Conservation (phyloP, 2,113 vertebrate genomes). For the Spilogale gracilis region DNA sequence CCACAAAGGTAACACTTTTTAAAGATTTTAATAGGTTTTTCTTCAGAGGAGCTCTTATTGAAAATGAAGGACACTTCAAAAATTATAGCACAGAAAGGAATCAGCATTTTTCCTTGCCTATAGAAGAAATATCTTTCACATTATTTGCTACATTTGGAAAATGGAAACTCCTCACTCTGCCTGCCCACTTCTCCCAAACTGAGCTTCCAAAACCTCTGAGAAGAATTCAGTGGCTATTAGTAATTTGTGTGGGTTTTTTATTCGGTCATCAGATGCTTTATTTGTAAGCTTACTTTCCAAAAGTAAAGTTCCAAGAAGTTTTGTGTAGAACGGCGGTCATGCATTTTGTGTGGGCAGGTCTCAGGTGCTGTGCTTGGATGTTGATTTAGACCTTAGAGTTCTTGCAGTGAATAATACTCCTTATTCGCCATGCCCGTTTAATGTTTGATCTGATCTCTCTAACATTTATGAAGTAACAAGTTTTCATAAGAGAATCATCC, state of each 20-base stretch:
- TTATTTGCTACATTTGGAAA: constrained; percentile 16
- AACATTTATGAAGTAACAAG: not conserved
- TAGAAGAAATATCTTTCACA: not conserved
- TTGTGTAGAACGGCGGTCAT: not conserved
- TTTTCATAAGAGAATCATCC: not conserved
- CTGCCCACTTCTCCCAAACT: not conserved
- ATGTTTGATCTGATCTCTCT: not conserved
- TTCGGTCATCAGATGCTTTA: not conserved
- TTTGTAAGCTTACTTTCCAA: constrained; percentile 34
- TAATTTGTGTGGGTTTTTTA: not conserved
- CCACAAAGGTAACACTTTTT: not conserved
- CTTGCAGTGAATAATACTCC: not conserved
- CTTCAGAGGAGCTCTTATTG: not conserved
- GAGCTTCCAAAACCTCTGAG: not conserved
- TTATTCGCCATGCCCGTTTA: not conserved
- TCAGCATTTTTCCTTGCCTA: constrained; percentile 5
- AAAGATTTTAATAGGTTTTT: constrained; percentile 16
- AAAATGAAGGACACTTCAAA: not conserved
- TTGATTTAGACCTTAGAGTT: not conserved
- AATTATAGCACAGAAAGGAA: not conserved
- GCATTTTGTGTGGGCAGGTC: not conserved
- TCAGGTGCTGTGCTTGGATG: not conserved
- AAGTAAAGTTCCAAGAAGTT: constrained; percentile 54
- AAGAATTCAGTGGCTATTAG: not conserved
- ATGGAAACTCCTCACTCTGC: not conserved